A percentile compares a stretch with the other conserved stretches of the same genome.
phyloP scores from a whole-genome alignment of 2,797 vertebrate species.

The Crocodylus rhombifer region DNA sequence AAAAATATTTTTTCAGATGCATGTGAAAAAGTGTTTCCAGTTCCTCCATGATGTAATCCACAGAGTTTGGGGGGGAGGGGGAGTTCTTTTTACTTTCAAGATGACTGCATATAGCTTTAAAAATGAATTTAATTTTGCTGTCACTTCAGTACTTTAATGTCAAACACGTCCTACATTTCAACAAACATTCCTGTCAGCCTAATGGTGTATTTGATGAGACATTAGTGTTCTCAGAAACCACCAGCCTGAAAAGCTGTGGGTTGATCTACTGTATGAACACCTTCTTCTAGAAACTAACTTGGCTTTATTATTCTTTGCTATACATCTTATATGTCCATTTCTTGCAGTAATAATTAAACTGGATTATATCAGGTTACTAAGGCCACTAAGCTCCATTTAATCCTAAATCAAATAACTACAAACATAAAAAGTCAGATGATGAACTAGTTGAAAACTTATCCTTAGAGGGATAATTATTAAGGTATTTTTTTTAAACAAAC shows the following conservation, averaged over 20 bases:
- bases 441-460: neutral
- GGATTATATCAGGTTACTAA: neutral
- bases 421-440: neutral
- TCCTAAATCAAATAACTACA: neutral
- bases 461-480: neutral
- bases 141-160: slow-evolving; percentile 16
- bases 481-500: neutral
- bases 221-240: neutral
- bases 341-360: slow-evolving; percentile 23
- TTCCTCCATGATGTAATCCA: slow-evolving; percentile 8
- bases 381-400: neutral
- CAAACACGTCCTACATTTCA: slow-evolving; percentile 46
- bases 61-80: neutral
- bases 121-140: slow-evolving; percentile 55
- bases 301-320: neutral
- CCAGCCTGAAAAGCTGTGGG: slow-evolving; percentile 7
- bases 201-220: slow-evolving; percentile 7
- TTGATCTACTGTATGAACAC: neutral
- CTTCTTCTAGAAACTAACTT: slow-evolving; percentile 36
- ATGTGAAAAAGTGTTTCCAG: neutral
- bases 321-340: neutral
- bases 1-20: neutral
- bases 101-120: slow-evolving; percentile 2
- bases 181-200: slow-evolving; percentile 43
- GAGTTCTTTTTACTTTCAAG: slow-evolving; percentile 14